phyloP scores from a whole-genome alignment of 2,888 invertebrate genomes.

The Brachyopa scutellaris region DNA sequence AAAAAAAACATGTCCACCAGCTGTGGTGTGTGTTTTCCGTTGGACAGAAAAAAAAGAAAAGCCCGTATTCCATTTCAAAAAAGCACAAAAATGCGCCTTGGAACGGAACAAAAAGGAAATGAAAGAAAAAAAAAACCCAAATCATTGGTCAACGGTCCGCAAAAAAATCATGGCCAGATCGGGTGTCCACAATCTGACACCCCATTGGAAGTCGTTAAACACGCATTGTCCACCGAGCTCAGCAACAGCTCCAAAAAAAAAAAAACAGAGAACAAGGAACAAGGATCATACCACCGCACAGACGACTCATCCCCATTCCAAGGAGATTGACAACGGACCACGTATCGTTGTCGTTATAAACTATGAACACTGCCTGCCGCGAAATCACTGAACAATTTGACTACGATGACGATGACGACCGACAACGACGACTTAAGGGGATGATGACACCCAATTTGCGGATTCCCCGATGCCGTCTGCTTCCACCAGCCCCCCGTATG shows the following conservation, averaged over 20 bases:
- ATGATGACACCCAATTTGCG: conserved; percentile 73
- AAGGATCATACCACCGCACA: conserved; percentile 44
- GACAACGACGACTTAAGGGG: conserved; percentile 68
- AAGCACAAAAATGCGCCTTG: conserved; percentile 4
- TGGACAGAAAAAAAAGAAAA: conserved; percentile 26
- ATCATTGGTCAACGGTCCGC: conserved; percentile 41
- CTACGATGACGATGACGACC: conserved; percentile 63
- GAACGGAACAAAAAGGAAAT: not conserved
- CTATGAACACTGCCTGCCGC: conserved; percentile 62
- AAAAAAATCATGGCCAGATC: conserved; percentile 69
- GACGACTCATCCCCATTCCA: conserved; percentile 3
- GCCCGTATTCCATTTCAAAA: conserved; percentile 9
- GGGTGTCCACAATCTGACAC: conserved; percentile 73
- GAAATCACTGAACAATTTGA: conserved; percentile 72
- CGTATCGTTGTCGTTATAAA: conserved; percentile 48
- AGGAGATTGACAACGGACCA: conserved; percentile 29
- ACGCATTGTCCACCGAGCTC: conserved; percentile 70
- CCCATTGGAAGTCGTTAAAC: conserved; percentile 73
- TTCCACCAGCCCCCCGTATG: conserved; percentile 5
- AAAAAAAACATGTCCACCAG: conserved; percentile 59
- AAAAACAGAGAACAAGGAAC: conserved; percentile 15
- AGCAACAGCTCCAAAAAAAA: conserved; percentile 65
- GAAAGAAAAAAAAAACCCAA: conserved; percentile 29
- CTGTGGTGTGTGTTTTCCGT: too few species aligned
- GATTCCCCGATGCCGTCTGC: conserved; percentile 40